A percentile compares a stretch with the other conserved stretches of the same genome.
Evolutionary conservation across 2,113 vertebrate genomes (phyloP).

Genomic region (Ctenomys sociabilis): DNA sequence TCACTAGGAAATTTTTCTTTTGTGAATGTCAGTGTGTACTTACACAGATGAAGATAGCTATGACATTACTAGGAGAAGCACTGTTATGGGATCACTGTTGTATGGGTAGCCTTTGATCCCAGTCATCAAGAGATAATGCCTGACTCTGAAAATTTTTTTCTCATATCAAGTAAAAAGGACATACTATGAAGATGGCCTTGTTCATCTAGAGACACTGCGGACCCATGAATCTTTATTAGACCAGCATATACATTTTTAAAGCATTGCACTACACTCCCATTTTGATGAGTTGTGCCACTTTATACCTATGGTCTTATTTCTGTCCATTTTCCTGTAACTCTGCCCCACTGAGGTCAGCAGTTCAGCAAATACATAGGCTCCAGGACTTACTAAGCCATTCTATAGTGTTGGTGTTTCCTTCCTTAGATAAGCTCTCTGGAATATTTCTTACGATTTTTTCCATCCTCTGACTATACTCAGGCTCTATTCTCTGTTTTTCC

Average conservation of each 20-base stretch:
- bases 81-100: background rate
- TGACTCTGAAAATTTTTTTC: background rate
- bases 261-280: accelerated
- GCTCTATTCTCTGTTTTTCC: background rate
- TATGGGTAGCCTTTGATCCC: background rate
- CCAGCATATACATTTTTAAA: background rate
- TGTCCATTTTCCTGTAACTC: background rate
- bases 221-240: background rate
- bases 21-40: background rate
- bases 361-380: background rate
- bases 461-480: background rate
- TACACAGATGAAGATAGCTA: background rate
- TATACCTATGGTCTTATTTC: background rate
- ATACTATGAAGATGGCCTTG: background rate
- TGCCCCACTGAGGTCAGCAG: background rate
- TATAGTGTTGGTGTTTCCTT: background rate
- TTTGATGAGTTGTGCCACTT: background rate
- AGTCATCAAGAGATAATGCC: background rate
- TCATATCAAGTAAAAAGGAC: background rate
- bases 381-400: background rate
- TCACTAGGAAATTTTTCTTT: background rate
- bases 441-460: background rate
- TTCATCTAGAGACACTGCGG: background rate
- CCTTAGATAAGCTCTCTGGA: background rate
- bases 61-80: background rate